Evolutionary conservation across 1,140 invertebrate species (phyloP).

Genomic region (Camponotus floridanus): DNA sequence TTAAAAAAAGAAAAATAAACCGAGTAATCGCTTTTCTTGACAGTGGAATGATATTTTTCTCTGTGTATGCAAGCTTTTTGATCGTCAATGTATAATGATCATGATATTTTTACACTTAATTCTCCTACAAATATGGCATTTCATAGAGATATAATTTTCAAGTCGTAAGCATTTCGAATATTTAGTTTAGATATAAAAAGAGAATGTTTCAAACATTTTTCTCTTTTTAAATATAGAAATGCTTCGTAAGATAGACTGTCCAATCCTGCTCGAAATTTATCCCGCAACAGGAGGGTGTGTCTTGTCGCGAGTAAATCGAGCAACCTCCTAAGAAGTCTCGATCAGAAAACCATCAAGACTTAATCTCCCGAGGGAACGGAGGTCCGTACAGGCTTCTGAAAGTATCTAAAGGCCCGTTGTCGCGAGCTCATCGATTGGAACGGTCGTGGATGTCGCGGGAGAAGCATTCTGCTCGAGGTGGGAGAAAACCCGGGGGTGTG

Average conservation of each 20-base stretch:
- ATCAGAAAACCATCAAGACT: constrained; percentile 58
- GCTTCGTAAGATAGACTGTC: neutral
- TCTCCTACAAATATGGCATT: neutral
- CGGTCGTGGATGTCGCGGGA: constrained; percentile 75
- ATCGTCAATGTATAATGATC: too few relatives aligned
- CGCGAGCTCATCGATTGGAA: constrained; percentile 83
- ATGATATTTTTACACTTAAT: neutral
- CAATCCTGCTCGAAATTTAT: constrained; percentile 43
- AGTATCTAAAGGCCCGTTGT: constrained; percentile 79
- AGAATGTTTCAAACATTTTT: neutral
- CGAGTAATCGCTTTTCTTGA: too few relatives aligned
- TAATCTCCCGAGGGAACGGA: constrained; percentile 38
- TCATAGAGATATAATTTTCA: neutral
- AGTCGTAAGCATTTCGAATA: neutral
- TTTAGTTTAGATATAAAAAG: neutral
- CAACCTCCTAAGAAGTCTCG: constrained; percentile 44
- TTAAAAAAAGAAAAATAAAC: too few relatives aligned
- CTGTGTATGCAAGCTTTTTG: too few relatives aligned
- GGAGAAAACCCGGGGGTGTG: constrained; percentile 11
- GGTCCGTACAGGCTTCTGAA: constrained; percentile 61
- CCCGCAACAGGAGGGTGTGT: constrained; percentile 8
- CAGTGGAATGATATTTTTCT: too few relatives aligned
- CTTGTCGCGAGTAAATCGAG: constrained; percentile 52
- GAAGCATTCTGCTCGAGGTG: constrained; percentile 42
- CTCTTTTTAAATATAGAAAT: neutral